phyloP scores from a whole-genome alignment of 2,113 vertebrate species.

The Erythrolamprus reginae region DNA sequence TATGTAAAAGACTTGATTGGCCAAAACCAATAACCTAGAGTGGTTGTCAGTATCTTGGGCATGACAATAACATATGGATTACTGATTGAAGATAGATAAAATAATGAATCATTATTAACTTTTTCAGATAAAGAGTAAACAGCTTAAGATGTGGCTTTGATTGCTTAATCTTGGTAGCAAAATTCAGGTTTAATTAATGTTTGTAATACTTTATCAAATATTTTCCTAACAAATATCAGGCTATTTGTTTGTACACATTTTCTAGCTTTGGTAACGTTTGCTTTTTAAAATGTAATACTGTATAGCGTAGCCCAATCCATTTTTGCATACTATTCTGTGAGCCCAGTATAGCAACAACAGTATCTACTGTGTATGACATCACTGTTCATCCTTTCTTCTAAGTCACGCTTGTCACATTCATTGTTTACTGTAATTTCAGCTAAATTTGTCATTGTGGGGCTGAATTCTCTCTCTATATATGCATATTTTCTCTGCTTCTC shows the following conservation, averaged over 20 bases:
- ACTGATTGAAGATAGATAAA: neutral
- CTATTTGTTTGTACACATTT: neutral
- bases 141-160: neutral
- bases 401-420: slow-evolving; percentile 12
- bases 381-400: slow-evolving; percentile 18
- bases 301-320: neutral
- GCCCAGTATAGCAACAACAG: neutral
- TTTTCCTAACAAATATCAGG: neutral
- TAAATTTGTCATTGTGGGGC: neutral
- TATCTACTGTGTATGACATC: neutral
- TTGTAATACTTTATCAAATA: neutral
- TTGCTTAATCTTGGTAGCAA: neutral
- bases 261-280: neutral
- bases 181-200: neutral
- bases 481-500: slow-evolving; percentile 3
- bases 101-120: neutral
- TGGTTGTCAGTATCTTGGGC: neutral
- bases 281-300: neutral
- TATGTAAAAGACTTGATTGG: neutral
- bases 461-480: slow-evolving; percentile 27
- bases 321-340: neutral
- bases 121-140: neutral
- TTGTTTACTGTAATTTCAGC: neutral
- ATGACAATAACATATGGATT: neutral
- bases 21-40: neutral